These are phyloP conservation scores for Melitaea athalia DNA, from an alignment of 2,888 invertebrate species.

Conservation along the genomic window DNA sequence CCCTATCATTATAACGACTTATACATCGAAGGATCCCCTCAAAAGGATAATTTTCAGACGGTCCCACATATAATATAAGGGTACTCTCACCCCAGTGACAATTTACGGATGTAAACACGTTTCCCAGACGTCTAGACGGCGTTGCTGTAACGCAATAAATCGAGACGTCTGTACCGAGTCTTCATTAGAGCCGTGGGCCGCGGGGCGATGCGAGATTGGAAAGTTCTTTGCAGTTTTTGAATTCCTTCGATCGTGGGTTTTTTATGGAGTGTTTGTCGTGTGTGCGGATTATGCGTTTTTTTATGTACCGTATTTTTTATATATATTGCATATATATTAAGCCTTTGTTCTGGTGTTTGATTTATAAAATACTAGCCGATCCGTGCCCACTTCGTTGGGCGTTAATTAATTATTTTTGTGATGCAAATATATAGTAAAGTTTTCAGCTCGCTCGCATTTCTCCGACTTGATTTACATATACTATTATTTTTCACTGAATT, in stretches of 20 bases:
- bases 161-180: conserved; percentile 40
- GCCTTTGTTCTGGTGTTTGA: too few species aligned
- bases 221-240: conserved; percentile 40
- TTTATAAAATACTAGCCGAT: too few species aligned
- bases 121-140: conserved; percentile 58
- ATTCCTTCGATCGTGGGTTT: conserved; percentile 30
- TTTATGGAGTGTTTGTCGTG: background rate
- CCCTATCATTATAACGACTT: background rate
- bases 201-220: conserved; percentile 41
- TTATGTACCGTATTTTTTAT: too few species aligned
- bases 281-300: background rate
- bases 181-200: conserved; percentile 36
- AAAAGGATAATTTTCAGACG: conserved; percentile 29
- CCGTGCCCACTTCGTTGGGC: too few species aligned
- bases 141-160: conserved; percentile 48
- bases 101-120: conserved; percentile 60
- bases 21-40: conserved; percentile 25
- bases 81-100: conserved; percentile 48
- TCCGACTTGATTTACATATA: too few species aligned
- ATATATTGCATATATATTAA: too few species aligned
- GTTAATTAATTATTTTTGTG: too few species aligned
- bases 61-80: conserved; percentile 33
- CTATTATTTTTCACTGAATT: too few species aligned
- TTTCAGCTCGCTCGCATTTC: too few species aligned
- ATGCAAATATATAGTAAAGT: too few species aligned